Conservation (phyloP, 1,140 invertebrate genomes). For the Mercenaria mercenaria region DNA sequence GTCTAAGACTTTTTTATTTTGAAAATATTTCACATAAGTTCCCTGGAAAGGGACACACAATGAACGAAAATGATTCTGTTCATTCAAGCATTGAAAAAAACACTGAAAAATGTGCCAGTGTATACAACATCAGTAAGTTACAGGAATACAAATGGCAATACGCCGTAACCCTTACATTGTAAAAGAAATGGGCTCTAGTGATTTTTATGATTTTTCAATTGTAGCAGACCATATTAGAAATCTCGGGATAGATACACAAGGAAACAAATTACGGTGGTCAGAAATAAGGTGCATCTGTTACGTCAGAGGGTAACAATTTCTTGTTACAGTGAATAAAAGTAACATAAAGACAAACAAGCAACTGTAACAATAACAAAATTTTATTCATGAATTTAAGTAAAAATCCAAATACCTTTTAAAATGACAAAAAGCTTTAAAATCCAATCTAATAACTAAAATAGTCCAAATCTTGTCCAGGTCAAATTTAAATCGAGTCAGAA, state of each 20-base stretch:
- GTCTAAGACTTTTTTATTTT: background rate
- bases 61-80: background rate
- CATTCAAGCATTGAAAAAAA: background rate
- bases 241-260: background rate
- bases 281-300: no score
- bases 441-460: no score
- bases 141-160: background rate
- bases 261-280: no score
- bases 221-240: background rate
- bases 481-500: no score
- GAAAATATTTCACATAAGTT: conserved; percentile 27
- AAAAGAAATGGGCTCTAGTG: background rate
- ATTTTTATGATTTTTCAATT: background rate
- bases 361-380: no score
- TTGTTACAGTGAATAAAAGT: no score
- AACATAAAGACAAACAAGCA: no score
- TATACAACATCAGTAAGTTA: background rate
- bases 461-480: no score
- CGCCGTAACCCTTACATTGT: background rate
- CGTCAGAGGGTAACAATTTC: no score
- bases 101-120: background rate
- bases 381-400: no score
- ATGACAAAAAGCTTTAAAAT: no score
- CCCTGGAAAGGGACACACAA: background rate
- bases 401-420: no score